Evolutionary conservation across 2,888 invertebrate species (phyloP), one percentile per base, ranked within the genome.

Genomic region (Eristalis arbustorum): DNA sequence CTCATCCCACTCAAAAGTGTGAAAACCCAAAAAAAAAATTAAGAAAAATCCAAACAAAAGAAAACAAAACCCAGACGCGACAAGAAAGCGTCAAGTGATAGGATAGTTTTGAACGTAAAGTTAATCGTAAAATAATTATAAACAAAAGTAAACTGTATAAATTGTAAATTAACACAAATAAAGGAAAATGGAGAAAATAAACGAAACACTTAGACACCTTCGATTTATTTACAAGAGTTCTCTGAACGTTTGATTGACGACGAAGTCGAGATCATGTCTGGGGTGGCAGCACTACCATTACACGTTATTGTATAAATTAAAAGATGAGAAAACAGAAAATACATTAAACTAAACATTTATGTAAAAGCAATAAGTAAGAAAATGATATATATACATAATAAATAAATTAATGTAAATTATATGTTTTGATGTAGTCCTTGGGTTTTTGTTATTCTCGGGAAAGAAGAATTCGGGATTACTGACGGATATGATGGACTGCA

Each of bases 281-380:
- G 64, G 77, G 74, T 42, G 67, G 67, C 71, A 67, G 71, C 56
- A 78, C 69, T 57, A 71, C n/a, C 14, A 78, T 77, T 64, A 77
- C 23, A 78, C 40, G 74, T 87, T 83, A 83, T 67, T 73, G 67
- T 77, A 77, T 68, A 63, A 59, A 28, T 73, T 87, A 66, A 31
- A 40, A 56, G 18, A 59, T 18, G 3, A 28, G 23, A 14, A 68
- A 49, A 67, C 2, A 56, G 5, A 69, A 81, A 56, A 78, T 18
- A 13, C 25, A 25, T 63, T 62, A 80, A 71, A 69, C 25, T 71
- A 78, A 56, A 72, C 78, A 67, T 83, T 79, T 83, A 87, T 87
- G 87, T 87, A 83, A 83, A 82, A 83, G 83, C 87, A 87, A 87
- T 87, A 83, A 80, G 71, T 49, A 78, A 75, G 69, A 37, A 83